Evolutionary conservation across 2,888 invertebrate species (phyloP), one percentile per base, ranked within the genome.

Genomic region (Eumacrocentrus americanus): DNA sequence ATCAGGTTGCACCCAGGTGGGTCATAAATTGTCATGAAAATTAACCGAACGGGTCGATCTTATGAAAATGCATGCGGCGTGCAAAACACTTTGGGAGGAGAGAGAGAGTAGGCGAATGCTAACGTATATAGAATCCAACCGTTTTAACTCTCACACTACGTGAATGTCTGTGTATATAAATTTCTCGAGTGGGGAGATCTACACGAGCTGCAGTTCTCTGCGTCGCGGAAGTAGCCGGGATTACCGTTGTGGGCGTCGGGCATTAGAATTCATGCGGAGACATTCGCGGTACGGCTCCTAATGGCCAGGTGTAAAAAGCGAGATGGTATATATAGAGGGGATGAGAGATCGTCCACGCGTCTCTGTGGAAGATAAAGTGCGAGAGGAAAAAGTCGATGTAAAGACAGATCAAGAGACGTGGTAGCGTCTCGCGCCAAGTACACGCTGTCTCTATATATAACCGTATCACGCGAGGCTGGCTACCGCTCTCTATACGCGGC

Each of bases 261-360:
- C 79, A 79, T 80, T 79, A 79, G 79, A 78, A 79, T 80, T 78
- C 79, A 79, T 78, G 79, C 77, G 73, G 77, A 78, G 77, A 78
- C 79, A 78, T 79, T 80, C 78, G 78, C 73, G 79, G 79, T 75
- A 72, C 73, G 71, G 72, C 69, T 75, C 74, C 76, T 80, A 79
- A 79, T 78, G 79, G 79, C 77, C 75, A 72, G 69, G 70, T 70
- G 74, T 73, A 75, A 80, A 78, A 78, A 77, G 71, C 65, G 50
- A 22, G 46, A 46, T 25, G 46, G 20, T 25, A n/a, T n/a, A n/a
- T n/a, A n/a, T n/a, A n/a, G n/a, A 22, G 12, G 4, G 14, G 23
- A 12, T 46, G n/a, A 20, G 3, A 44, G 11, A 44, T 20, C n/a
- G 18, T 67, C 65, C 65, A 65, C 64, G 67, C 16, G 64, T 58